Evolutionary conservation across 2,888 invertebrate genomes (phyloP).

Genomic region (Drosophila pegasa): DNA sequence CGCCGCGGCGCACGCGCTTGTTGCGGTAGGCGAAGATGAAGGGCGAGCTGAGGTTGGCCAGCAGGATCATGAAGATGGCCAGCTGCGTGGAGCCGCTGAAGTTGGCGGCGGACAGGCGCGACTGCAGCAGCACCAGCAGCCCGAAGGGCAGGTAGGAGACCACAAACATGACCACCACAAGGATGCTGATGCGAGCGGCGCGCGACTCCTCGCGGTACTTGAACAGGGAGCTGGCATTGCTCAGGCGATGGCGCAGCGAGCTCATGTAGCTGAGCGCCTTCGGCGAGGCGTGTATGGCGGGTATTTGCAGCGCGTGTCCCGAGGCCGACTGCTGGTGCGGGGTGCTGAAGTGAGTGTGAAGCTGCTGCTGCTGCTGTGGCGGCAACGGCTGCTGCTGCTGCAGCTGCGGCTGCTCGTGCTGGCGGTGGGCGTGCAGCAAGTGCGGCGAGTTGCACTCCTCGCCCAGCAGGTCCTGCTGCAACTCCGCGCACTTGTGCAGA

Average conservation of each 20-base stretch:
- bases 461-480: constrained; percentile 66
- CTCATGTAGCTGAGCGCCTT: constrained; percentile 87
- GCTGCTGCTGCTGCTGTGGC: constrained; percentile 48
- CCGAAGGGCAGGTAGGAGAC: constrained; percentile 85
- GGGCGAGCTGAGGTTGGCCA: constrained; percentile 84
- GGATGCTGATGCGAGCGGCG: constrained; percentile 92
- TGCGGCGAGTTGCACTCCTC: constrained; percentile 76
- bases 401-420: constrained; percentile 23
- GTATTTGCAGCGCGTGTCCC: constrained; percentile 75
- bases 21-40: constrained; percentile 85
- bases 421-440: constrained; percentile 67
- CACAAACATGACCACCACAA: constrained; percentile 85
- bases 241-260: constrained; percentile 91
- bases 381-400: constrained; percentile 37
- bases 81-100: constrained; percentile 83
- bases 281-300: constrained; percentile 84
- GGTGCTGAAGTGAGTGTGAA: constrained; percentile 62
- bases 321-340: constrained; percentile 54
- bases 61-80: constrained; percentile 84
- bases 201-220: constrained; percentile 95
- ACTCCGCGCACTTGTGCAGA: constrained; percentile 81
- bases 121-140: constrained; percentile 83
- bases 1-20: constrained; percentile 85
- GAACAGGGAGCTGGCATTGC: constrained; percentile 93
- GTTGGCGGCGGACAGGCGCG: constrained; percentile 80